These are phyloP conservation scores for Myrmophylax atrothorax DNA, from an alignment of 2,113 vertebrate genomes.

Conservation along the genomic window DNA sequence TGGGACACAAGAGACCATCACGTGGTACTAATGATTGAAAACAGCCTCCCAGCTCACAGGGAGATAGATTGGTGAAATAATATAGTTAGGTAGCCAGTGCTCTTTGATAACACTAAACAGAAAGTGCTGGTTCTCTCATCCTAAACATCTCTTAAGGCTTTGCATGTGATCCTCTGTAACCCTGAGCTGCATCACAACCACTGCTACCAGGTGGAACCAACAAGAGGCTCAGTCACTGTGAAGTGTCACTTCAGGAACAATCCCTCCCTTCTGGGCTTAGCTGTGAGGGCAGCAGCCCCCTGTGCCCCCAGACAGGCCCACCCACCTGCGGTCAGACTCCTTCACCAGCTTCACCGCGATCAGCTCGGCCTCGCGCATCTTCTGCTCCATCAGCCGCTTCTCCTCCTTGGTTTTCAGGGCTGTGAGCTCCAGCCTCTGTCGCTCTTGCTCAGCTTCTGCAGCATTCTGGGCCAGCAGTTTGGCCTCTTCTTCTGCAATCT, in stretches of 20 bases:
- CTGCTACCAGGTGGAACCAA: neutral
- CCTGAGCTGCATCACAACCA: neutral
- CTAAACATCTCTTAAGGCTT: neutral
- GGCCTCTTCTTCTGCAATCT: slow-evolving; percentile 92
- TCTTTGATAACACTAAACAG: neutral
- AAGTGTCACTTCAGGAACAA: neutral
- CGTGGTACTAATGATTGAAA: neutral
- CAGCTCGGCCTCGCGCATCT: slow-evolving; percentile 91
- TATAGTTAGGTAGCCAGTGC: neutral
- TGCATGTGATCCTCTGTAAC: neutral
- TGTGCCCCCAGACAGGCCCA: neutral
- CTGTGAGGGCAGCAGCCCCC: neutral
- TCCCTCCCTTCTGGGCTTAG: neutral
- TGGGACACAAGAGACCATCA: neutral
- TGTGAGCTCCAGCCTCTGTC: slow-evolving; percentile 87
- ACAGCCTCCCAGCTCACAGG: neutral
- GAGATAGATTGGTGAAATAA: neutral
- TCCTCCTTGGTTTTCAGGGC: slow-evolving; percentile 92
- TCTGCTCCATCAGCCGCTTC: slow-evolving; percentile 92
- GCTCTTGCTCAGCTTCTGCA: slow-evolving; percentile 90
- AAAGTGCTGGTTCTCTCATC: neutral
- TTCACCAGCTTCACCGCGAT: slow-evolving; percentile 91
- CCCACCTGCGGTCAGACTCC: slow-evolving; percentile 89
- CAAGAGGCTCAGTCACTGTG: neutral
- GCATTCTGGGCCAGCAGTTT: slow-evolving; percentile 92